Evolutionary conservation across 2,797 vertebrate species (phyloP).

Genomic region (Knipowitschia caucasica): DNA sequence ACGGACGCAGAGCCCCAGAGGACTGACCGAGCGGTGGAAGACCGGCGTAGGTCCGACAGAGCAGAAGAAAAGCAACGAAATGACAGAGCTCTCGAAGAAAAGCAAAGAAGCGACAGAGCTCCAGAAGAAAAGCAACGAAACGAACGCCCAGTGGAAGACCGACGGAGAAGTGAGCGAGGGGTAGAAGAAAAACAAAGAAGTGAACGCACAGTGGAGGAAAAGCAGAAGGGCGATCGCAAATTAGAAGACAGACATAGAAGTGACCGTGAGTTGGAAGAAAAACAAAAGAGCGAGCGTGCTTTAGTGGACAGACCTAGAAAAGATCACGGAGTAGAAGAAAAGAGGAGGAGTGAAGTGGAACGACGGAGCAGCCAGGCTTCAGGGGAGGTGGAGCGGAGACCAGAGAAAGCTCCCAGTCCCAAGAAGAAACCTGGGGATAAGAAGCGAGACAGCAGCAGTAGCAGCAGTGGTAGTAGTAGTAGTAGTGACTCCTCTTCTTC

Average conservation of each 20-base stretch:
- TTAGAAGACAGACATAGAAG: no score
- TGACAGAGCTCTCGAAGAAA: constrained; percentile 1
- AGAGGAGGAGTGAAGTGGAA: not conserved
- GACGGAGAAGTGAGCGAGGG: constrained; percentile 5
- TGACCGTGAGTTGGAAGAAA: constrained; percentile 21
- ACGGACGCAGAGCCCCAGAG: not conserved
- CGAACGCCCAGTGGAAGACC: constrained; percentile 1
- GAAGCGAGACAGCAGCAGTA: constrained; percentile 52
- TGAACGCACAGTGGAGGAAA: not conserved
- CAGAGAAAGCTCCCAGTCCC: constrained; percentile 30
- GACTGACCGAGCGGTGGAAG: constrained; percentile 1
- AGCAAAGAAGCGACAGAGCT: constrained; percentile 1
- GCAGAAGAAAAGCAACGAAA: not conserved
- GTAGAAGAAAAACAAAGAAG: not conserved
- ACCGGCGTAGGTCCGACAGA: constrained; percentile 14
- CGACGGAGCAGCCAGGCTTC: constrained; percentile 5
- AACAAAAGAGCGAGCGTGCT: constrained; percentile 10
- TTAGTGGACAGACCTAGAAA: no score
- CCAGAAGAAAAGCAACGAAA: not conserved
- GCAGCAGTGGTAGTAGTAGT: constrained; percentile 32
- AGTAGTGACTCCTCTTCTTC: constrained; percentile 53
- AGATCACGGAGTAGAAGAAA: not conserved
- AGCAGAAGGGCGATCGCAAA: not conserved
- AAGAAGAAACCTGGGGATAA: constrained; percentile 33
- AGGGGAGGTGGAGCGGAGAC: constrained; percentile 4